Evolutionary conservation across 2,888 invertebrate genomes (phyloP).

Genomic region (Drosophila subquinaria): DNA sequence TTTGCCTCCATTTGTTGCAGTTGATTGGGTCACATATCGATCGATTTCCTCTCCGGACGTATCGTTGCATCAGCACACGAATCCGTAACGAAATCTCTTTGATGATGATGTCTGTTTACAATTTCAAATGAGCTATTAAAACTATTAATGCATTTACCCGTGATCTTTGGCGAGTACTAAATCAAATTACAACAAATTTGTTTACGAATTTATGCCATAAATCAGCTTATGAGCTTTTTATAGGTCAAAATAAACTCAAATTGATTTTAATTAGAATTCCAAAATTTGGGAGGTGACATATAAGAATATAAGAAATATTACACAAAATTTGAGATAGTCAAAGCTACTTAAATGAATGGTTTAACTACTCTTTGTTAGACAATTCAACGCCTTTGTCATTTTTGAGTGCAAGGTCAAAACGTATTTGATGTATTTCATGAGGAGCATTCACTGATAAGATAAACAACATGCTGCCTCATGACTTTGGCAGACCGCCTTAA

Average conservation of each 20-base stretch:
- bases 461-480: neutral
- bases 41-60: slow-evolving; percentile 5
- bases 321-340: neutral
- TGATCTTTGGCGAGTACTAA: no score
- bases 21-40: slow-evolving; percentile 31
- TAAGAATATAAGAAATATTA: neutral
- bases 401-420: neutral
- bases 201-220: neutral
- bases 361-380: neutral
- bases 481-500: neutral
- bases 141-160: neutral
- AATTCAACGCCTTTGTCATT: neutral
- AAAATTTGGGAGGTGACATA: neutral
- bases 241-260: neutral
- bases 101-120: slow-evolving; percentile 5
- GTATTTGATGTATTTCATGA: neutral
- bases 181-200: neutral
- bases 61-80: slow-evolving; percentile 14
- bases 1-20: slow-evolving; percentile 24
- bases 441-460: neutral
- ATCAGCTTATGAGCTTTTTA: neutral
- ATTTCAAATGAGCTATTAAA: slow-evolving; percentile 23
- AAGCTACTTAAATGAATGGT: neutral
- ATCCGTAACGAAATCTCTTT: slow-evolving; percentile 16
- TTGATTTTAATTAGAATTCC: neutral